Evolutionary conservation across 2,888 invertebrate species (phyloP), one percentile per base, ranked within the genome.

Genomic region (Drosophila tanythrix): DNA sequence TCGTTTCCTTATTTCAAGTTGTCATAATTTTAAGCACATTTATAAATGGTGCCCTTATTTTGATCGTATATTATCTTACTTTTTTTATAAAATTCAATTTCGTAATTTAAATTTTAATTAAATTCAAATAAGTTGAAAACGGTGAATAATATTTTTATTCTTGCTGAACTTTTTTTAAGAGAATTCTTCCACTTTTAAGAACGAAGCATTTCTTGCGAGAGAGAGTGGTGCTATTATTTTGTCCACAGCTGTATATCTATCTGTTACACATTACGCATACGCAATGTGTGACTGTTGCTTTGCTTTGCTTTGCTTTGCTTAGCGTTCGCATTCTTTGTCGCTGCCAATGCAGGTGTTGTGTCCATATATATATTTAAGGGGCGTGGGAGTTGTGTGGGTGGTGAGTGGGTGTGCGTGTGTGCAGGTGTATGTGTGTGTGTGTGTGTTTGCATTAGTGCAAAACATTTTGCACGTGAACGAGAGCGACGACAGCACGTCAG

Each of bases 211-310:
- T 11, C 11, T 21, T 21, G 13, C 4, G 21, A 43, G 43, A 43
- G 11, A n/a, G 43, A 40, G 15, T 25, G 46, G 4, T 4, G 46
- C 25, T 46, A 25, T 25, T 46, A 15, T 46, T 25, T 25, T 15
- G 46, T 2, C 4, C 43, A 31, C 43, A 53, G 35, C 59, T 50
- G 63, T 51, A 56, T 50, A 51, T 38, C 66, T 89, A 83, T 86
- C 81, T 84, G 88, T 77, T 77, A 79, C 78, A 81, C 58, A 85
- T 87, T 88, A 81, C 88, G 88, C 81, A 87, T 89, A 85, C 81
- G 88, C 83, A 79, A 62, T 72, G 78, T 88, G 38, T 53, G 70
- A 61, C 66, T 51, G 73, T 74, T 69, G 70, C 79, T 77, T 66
- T 59, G 55, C 65, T 50, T 57, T 59, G 55, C 65, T 50, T 57